A percentile compares a stretch with the other conserved stretches of the same genome.
Evolutionary conservation across 2,113 vertebrate species (phyloP).

Genomic region (Rhinogobius similis): DNA sequence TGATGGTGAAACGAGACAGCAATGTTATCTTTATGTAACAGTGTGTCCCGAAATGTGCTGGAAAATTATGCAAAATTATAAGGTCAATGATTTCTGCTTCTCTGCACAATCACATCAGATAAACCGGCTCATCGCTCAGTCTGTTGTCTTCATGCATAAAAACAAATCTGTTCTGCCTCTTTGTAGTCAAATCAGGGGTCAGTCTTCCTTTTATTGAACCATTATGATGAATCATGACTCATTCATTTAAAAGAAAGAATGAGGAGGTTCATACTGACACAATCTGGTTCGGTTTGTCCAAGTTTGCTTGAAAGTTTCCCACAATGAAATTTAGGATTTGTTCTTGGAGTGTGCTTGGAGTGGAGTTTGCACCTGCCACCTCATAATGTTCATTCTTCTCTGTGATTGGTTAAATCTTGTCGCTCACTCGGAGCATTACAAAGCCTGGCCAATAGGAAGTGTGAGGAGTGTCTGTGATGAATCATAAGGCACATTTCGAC

Average conservation of each 20-base stretch:
- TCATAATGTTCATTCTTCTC: background rate
- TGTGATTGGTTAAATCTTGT: background rate
- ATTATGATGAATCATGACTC: slow-evolving; percentile 33
- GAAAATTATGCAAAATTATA: slow-evolving; percentile 6
- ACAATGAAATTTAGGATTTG: background rate
- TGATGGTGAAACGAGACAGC: background rate
- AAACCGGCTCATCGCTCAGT: slow-evolving; percentile 3
- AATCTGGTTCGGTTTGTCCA: background rate
- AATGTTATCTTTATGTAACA: background rate
- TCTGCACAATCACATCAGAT: slow-evolving; percentile 5
- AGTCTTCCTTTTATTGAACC: slow-evolving; percentile 19
- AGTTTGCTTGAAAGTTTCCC: background rate
- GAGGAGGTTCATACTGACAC: slow-evolving; percentile 14
- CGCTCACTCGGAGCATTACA: background rate
- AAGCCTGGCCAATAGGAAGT: background rate
- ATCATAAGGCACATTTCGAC: too few relatives aligned
- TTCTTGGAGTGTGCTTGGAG: too few relatives aligned
- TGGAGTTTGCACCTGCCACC: too few relatives aligned
- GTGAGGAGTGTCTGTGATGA: too few relatives aligned
- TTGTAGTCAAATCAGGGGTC: slow-evolving; percentile 25
- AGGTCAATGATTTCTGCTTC: slow-evolving; percentile 10
- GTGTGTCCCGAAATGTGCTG: background rate
- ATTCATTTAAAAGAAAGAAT: slow-evolving; percentile 9
- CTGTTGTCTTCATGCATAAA: slow-evolving; percentile 33
- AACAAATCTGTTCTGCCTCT: slow-evolving; percentile 13